These are phyloP conservation scores for Intellagama lesueurii DNA, from an alignment of 2,797 vertebrate species.

Conservation along the genomic window DNA sequence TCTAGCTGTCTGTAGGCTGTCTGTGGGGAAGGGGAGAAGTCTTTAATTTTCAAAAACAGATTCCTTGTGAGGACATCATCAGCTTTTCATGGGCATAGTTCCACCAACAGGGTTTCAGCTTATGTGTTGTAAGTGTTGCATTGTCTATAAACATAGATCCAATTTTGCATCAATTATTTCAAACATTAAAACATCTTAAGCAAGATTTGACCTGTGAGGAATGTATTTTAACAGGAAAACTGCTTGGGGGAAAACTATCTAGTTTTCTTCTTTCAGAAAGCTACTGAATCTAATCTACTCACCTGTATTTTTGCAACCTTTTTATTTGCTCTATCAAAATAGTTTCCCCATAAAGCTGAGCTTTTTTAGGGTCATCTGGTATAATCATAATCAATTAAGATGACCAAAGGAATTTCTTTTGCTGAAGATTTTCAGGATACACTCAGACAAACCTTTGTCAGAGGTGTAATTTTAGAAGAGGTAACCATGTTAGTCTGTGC, in stretches of 20 bases:
- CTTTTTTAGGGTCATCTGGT: conserved; percentile 53
- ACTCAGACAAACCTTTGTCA: conserved; percentile 3
- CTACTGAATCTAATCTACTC: conserved; percentile 52
- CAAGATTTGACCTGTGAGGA: conserved; percentile 56
- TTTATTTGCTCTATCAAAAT: conserved; percentile 51
- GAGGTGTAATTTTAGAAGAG: neutral
- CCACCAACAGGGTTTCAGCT: no score
- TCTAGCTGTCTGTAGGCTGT: no score
- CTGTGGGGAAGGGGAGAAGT: no score
- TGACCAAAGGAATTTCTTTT: conserved; percentile 43
- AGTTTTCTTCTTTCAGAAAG: conserved; percentile 46
- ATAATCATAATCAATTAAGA: conserved; percentile 58
- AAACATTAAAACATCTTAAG: conserved; percentile 41
- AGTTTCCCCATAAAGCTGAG: conserved; percentile 57
- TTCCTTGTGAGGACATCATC: no score
- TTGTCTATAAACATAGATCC: neutral
- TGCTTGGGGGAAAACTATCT: conserved; percentile 30
- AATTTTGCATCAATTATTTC: neutral
- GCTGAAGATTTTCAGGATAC: neutral
- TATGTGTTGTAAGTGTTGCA: no score
- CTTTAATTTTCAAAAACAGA: no score
- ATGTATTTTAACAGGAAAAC: conserved; percentile 55
- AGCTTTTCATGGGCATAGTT: no score
- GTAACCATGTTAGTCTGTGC: no score
- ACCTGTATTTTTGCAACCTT: conserved; percentile 47